Base-by-base conservation (phyloP, 2,888 invertebrate genomes). In the Pheosia tremula region DNA sequence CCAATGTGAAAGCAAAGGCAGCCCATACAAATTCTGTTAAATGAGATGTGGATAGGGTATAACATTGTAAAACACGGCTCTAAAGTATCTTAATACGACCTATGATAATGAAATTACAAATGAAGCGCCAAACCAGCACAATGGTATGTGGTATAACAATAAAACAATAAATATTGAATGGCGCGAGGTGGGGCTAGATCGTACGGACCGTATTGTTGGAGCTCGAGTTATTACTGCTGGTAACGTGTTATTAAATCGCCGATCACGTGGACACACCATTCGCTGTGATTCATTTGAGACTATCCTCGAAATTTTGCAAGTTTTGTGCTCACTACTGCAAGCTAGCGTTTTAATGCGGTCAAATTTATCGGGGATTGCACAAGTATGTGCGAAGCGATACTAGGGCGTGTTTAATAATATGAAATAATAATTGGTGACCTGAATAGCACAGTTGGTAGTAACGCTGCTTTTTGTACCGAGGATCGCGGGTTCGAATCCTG, bases 211-310 rank as follows among this genome's bases (percentile, higher is more conserved):
- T 79, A 81, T 80, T 83, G 78, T 76, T 78, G 75, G 70, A 77
- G 71, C 75, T 69, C 78, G 69, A 79, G 76, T 81, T 82, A 80
- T 84, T 81, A 80, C 80, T 69, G 75, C 78, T 78, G 71, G 75
- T 72, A 82, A 78, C 78, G 68, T 86, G 83, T 85, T 86, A 89
- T 90, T 88, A 86, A 87, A 84, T 78, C 78, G 80, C 70, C 6
- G 24, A 75, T 68, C 67, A 67, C 58, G 63, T 83, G 79, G 70
- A 70, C 67, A 69, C 47, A 71, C 90, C 85, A 87, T 69, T 61
- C 37, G 53, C 11, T 53, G 11, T 37, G 37, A 10, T 53, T 24
- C 3, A 9, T 37, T 4, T 3, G 36, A 37, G 52, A 53, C 52
- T 37, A 3, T 45, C 5, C 10, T 45, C 0, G 24, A 24, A 24